Conservation (phyloP, 2,113 vertebrate species). For the Psettodes erumei region DNA sequence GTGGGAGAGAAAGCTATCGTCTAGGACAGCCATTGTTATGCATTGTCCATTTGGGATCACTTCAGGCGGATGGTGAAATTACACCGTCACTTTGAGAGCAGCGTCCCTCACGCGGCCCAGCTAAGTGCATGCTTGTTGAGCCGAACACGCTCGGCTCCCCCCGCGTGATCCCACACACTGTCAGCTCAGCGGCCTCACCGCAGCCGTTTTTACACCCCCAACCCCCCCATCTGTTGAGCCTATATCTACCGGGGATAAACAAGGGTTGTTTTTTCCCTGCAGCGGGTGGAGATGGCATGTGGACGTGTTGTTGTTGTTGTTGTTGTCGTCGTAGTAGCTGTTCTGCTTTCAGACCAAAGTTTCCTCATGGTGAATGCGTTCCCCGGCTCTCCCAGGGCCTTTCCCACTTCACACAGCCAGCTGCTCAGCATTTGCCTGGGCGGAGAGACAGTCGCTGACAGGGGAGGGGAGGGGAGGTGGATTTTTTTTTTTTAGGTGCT, state of each 20-base stretch:
- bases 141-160: constrained; percentile 6
- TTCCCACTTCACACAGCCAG: constrained; percentile 55
- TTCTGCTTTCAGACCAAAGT: constrained; percentile 48
- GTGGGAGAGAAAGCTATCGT: background rate
- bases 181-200: background rate
- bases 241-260: constrained; percentile 27
- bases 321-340: constrained; percentile 42
- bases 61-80: constrained; percentile 12
- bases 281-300: constrained; percentile 36
- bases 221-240: constrained; percentile 45
- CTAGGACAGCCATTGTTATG: background rate
- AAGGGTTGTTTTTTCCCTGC: constrained; percentile 40
- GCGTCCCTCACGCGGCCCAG: background rate
- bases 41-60: constrained; percentile 10
- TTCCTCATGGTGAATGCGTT: constrained; percentile 39
- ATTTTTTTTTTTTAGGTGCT: background rate
- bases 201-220: constrained; percentile 33
- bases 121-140: constrained; percentile 21
- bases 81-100: constrained; percentile 1
- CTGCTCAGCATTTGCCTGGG: constrained; percentile 59
- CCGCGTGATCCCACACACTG: constrained; percentile 16
- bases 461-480: background rate
- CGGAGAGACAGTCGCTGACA: background rate
- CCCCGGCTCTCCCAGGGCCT: constrained; percentile 50
- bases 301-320: constrained; percentile 38